Base-by-base conservation (phyloP, 2,113 vertebrate species). In the Poicephalus meyeri region DNA sequence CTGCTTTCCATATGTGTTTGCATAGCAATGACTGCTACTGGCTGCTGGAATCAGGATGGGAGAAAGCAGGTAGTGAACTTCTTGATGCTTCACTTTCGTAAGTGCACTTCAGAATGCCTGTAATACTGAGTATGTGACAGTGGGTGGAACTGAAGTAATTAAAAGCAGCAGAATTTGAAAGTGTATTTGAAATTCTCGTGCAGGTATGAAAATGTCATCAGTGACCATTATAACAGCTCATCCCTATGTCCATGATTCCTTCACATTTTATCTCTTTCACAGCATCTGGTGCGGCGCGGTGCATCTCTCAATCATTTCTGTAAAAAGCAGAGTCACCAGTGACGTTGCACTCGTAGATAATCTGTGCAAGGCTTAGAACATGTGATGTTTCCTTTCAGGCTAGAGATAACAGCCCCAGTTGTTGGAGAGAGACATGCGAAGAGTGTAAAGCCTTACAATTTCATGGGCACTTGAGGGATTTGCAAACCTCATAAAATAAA, bases 161-260 rank as follows among this genome's bases (percentile, higher is more conserved):
- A 94, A 88, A 88, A 88, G 90, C 63, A 89, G 49, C 52, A 92
- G 69, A 86, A 93, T 96, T 93, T 86, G 83, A 61, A 91, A 88
- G 23, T 26, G 50, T 28, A n/a, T 95, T 55, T 80, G 77, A 94
- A 94, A 91, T 90, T 93, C 35, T 86, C 78, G 65, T 71, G 72
- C 83, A 90, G 82, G 91, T 90, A 93, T 8, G 63, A 74, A 93
- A 95, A 86, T 71, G 76, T 58, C 68, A 78, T 20, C 50, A 74
- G 68, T 0, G 9, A 79, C n/a, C n/a, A n/a, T n/a, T n/a, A n/a
- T n/a, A n/a, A n/a, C n/a, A n/a, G n/a, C 35, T 35, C 35, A 35
- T 35, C 35, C 35, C 35, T 35, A 35, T 35, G 35, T 35, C 35
- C 35, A 35, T 35, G 35, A 35, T 35, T 35, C 28, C 26, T 79